Evolutionary conservation across 2,888 invertebrate species (phyloP).

Genomic region (Hermaeophaga mercurialis): DNA sequence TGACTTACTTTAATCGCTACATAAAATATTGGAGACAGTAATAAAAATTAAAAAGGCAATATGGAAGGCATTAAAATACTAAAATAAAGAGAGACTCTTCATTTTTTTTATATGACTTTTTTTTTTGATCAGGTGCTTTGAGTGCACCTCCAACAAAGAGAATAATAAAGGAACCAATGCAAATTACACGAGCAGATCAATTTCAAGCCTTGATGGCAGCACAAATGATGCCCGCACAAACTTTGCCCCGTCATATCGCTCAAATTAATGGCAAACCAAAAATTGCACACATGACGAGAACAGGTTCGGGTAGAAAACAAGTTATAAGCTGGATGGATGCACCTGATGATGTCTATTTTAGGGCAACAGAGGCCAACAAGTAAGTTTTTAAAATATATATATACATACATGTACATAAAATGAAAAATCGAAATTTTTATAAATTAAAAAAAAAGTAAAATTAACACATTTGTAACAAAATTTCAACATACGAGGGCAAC

Average conservation of each 20-base stretch:
- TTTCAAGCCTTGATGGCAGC: slow-evolving; percentile 74
- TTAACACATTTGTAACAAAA: too few species aligned
- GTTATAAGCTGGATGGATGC: slow-evolving; percentile 98
- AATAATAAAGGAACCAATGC: slow-evolving; percentile 77
- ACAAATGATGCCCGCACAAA: slow-evolving; percentile 58
- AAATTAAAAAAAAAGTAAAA: too few species aligned
- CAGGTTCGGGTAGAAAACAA: slow-evolving; percentile 80
- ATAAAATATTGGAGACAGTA: too few species aligned
- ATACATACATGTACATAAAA: too few species aligned
- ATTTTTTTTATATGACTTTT: too few species aligned
- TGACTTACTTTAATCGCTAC: slow-evolving; percentile 1
- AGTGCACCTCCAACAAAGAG: slow-evolving; percentile 73
- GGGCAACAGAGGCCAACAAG: slow-evolving; percentile 90
- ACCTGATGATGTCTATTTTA: slow-evolving; percentile 95
- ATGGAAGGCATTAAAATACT: too few species aligned
- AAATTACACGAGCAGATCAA: slow-evolving; percentile 69
- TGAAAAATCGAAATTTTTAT: too few species aligned
- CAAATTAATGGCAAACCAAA: slow-evolving; percentile 85
- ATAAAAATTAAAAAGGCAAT: too few species aligned
- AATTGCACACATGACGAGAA: slow-evolving; percentile 77
- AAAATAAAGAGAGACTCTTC: too few species aligned
- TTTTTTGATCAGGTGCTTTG: slow-evolving; percentile 46
- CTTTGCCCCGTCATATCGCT: slow-evolving; percentile 69
- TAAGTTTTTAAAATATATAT: too few species aligned
- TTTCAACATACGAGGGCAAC: too few species aligned